A percentile compares a stretch with the other conserved stretches of the same genome.
These are phyloP conservation scores for Podocnemis expansa DNA, from an alignment of 2,113 vertebrate genomes.

Conservation along the genomic window DNA sequence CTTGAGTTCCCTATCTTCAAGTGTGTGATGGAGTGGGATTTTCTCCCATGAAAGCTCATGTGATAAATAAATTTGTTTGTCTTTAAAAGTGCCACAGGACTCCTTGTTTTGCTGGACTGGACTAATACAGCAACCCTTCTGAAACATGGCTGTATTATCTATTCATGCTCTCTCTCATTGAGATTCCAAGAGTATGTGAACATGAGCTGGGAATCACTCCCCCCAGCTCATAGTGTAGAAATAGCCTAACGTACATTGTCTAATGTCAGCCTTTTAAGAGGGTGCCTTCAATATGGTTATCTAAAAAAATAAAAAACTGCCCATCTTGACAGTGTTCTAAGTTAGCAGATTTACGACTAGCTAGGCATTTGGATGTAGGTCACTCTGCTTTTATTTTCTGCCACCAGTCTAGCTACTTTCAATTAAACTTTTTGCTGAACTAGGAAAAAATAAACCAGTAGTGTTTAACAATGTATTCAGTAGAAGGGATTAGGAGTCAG, in stretches of 20 bases:
- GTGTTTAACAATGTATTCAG: not conserved
- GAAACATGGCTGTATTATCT: not conserved
- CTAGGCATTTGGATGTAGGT: not conserved
- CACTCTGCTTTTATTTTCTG: not conserved
- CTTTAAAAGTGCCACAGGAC: too few species aligned
- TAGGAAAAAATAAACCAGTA: not conserved
- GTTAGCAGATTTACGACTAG: not conserved
- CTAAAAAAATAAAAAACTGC: not conserved
- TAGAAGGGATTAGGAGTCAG: not conserved
- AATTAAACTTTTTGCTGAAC: not conserved
- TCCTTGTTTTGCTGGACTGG: too few species aligned
- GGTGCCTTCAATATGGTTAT: not conserved
- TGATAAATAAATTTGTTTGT: too few species aligned
- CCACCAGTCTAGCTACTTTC: not conserved
- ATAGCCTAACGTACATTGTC: not conserved
- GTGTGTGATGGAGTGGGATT: too few species aligned
- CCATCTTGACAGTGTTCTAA: not conserved
- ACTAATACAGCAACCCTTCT: too few species aligned
- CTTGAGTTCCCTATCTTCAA: too few species aligned
- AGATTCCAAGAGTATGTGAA: not conserved
- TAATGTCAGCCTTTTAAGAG: not conserved
- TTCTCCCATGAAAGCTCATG: too few species aligned
- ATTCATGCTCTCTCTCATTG: not conserved
- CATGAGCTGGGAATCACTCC: not conserved
- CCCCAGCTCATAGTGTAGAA: not conserved